Evolutionary conservation across 1,140 invertebrate genomes (phyloP), one percentile per base, ranked within the genome.

Genomic region (Rhagoletis zephyria): DNA sequence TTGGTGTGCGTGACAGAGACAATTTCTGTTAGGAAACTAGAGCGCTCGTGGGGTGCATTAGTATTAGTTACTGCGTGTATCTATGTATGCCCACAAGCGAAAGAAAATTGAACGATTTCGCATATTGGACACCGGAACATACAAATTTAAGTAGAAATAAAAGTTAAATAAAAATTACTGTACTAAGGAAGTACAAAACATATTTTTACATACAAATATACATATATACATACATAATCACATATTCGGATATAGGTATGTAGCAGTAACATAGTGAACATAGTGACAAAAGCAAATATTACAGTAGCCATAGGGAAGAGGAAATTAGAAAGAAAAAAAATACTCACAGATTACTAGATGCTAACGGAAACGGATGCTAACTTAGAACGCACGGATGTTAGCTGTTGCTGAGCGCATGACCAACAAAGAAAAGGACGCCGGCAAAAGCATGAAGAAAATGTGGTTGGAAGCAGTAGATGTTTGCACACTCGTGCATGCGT

Each of bases 361-460:
- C 48, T 10, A 81, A 81, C 74, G 74, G 74, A 81, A 81, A 81
- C 48, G 74, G 74, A 81, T 81, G 74, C 48, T 19, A 81, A 30
- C 74, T 81, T 81, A 81, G 74, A 81, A 81, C 48, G 74, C 74
- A 59, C 74, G 74, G 74, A 81, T 81, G 74, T 81, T 81, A 48
- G 74, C 74, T 30, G 74, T 81, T 45, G 74, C 74, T 56, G 48
- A 10, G 74, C 74, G 74, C 42, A 16, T 59, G 74, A 48, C 74
- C 48, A 56, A 81, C 74, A 81, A 81, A 81, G 48, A 9, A 19
- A 81, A 16, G 16, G 48, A 56, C 74, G 74, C 74, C n/a, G n/a
- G n/a, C n/a, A n/a, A n/a, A n/a, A n/a, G n/a, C n/a, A n/a, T n/a
- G n/a, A n/a, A n/a, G n/a, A n/a, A n/a, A n/a, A n/a, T n/a, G n/a